Evolutionary conservation across 2,113 vertebrate genomes (phyloP).

Genomic region (Microcebus ravelobensis): DNA sequence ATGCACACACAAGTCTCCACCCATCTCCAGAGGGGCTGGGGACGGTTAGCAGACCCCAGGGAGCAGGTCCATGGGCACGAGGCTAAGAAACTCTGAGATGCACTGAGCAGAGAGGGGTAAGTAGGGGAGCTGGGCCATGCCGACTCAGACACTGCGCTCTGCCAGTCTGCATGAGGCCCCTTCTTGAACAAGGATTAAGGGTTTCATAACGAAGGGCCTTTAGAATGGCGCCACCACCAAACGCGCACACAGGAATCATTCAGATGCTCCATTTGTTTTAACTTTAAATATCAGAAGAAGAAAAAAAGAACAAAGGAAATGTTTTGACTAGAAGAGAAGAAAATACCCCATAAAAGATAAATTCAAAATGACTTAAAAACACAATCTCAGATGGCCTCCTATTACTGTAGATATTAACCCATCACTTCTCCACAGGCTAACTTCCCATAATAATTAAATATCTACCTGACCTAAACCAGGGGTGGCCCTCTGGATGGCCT

Average conservation of each 20-base stretch:
- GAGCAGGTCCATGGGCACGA: not conserved
- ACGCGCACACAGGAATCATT: not conserved
- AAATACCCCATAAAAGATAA: not conserved
- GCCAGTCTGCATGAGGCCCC: not conserved
- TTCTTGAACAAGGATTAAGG: not conserved
- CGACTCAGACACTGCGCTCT: accelerated
- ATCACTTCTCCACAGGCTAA: not conserved
- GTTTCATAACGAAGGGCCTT: not conserved
- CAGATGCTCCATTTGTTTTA: not conserved
- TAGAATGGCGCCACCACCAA: not conserved
- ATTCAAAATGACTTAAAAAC: not conserved
- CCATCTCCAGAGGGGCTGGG: accelerated
- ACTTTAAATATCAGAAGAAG: not conserved
- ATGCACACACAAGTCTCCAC: not conserved
- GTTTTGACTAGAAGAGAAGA: constrained; percentile 39
- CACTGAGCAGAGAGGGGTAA: not conserved
- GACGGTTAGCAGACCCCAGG: accelerated
- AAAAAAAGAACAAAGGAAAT: not conserved
- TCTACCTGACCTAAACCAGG: constrained; percentile 1
- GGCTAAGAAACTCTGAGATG: not conserved
- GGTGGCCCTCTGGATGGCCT: not conserved
- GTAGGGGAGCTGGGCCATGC: not conserved
- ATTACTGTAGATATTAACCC: not conserved
- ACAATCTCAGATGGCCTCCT: not conserved
- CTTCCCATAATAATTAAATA: constrained; percentile 12